phyloP scores from a whole-genome alignment of 2,888 invertebrate genomes.

The Tetragonula carbonaria region DNA sequence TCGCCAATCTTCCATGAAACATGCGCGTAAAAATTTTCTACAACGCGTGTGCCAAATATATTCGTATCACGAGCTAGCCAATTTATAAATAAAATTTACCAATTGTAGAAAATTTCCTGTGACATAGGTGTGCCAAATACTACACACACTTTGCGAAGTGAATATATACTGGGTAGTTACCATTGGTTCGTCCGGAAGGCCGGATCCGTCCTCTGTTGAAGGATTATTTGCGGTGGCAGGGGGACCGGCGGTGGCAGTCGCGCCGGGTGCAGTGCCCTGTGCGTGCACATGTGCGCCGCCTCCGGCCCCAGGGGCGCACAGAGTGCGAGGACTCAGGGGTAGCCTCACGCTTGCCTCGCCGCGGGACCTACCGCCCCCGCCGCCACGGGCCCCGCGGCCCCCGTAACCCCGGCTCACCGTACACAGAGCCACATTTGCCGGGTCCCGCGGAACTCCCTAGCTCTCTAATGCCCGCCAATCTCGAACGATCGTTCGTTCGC shows the following conservation, averaged over 20 bases:
- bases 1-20: constrained; percentile 66
- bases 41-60: no score
- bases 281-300: constrained; percentile 72
- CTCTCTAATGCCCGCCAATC: constrained; percentile 52
- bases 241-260: constrained; percentile 53
- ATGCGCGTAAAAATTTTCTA: no score
- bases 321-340: constrained; percentile 78
- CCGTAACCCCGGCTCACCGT: constrained; percentile 81
- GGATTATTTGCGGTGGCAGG: constrained; percentile 51
- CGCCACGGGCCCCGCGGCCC: constrained; percentile 79
- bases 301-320: constrained; percentile 71
- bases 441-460: constrained; percentile 65
- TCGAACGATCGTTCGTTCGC: constrained; percentile 22
- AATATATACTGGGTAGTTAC: constrained; percentile 20
- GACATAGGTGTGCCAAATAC: no score
- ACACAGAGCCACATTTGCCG: constrained; percentile 83
- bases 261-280: constrained; percentile 40
- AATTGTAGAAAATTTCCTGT: no score
- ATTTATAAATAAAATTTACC: no score
- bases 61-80: no score
- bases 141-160: no score
- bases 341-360: constrained; percentile 75
- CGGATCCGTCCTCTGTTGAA: constrained; percentile 63
- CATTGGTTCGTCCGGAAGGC: constrained; percentile 79
- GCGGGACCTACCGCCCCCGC: constrained; percentile 67